Evolutionary conservation across 1,140 invertebrate species (phyloP).

Genomic region (Steinernema feltiae): DNA sequence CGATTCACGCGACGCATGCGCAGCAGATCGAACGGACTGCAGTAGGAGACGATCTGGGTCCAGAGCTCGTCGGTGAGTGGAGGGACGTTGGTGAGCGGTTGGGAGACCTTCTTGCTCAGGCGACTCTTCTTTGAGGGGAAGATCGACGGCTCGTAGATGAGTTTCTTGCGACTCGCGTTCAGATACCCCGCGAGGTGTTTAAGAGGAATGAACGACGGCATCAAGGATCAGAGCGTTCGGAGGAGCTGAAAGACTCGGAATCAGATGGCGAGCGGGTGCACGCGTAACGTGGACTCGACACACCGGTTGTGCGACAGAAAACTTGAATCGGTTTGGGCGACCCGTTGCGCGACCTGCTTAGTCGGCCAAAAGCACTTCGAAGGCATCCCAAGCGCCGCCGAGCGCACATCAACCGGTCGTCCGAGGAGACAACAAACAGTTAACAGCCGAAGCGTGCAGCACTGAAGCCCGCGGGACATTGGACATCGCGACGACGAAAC

Average conservation of each 20-base stretch:
- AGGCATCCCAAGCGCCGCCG: not conserved
- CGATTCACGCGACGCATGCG: not conserved
- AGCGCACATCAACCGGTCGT: not conserved
- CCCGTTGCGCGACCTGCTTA: slow-evolving; percentile 12
- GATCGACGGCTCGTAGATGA: not conserved
- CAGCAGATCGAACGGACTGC: not conserved
- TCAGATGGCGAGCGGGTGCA: not conserved
- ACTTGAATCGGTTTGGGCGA: not conserved
- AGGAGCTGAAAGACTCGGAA: not conserved
- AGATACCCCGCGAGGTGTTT: not conserved
- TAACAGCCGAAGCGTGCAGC: not conserved
- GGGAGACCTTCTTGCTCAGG: not conserved
- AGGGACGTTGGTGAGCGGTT: not conserved
- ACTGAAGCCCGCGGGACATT: not conserved
- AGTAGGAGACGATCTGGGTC: not conserved
- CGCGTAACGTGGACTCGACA: not conserved
- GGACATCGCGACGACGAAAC: not conserved
- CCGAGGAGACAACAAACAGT: not conserved
- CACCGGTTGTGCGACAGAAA: not conserved
- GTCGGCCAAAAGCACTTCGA: not conserved
- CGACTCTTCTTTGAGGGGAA: not conserved
- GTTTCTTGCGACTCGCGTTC: slow-evolving; percentile 3
- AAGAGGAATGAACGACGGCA: slow-evolving; percentile 2
- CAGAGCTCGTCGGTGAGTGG: not conserved
- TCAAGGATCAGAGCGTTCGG: not conserved